Conservation (phyloP, 2,113 vertebrate genomes). For the Phaethornis superciliosus region DNA sequence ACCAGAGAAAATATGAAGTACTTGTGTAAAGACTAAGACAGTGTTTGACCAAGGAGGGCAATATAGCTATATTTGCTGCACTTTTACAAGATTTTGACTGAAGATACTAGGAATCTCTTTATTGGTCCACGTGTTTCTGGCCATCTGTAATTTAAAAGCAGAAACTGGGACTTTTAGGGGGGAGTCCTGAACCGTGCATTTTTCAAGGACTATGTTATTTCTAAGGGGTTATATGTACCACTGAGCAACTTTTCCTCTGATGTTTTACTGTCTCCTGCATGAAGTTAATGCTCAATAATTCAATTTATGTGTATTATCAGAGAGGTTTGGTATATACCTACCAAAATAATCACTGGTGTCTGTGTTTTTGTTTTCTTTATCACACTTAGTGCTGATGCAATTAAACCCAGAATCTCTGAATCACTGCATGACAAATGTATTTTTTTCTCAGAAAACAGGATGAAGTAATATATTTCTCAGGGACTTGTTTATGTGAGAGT, state of each 20-base stretch:
- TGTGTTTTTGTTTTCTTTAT: constrained; percentile 12
- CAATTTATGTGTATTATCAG: neutral
- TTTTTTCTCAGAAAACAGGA: constrained; percentile 73
- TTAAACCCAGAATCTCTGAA: neutral
- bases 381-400: constrained; percentile 60
- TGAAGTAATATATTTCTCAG: constrained; percentile 71
- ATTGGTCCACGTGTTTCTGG: neutral
- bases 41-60: neutral
- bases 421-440: constrained; percentile 58
- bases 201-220: neutral
- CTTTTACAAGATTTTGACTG: neutral
- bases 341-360: neutral
- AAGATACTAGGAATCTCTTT: neutral
- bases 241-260: neutral
- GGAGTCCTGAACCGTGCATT: neutral
- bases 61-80: neutral
- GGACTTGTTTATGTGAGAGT: constrained; percentile 65
- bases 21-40: neutral
- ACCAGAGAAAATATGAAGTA: neutral
- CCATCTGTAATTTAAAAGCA: neutral
- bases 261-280: neutral
- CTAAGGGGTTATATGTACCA: neutral
- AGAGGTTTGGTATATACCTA: neutral
- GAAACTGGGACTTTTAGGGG: neutral
- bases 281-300: constrained; percentile 16